Conservation (phyloP, 2,888 invertebrate species). For the Epiblema foenella region DNA sequence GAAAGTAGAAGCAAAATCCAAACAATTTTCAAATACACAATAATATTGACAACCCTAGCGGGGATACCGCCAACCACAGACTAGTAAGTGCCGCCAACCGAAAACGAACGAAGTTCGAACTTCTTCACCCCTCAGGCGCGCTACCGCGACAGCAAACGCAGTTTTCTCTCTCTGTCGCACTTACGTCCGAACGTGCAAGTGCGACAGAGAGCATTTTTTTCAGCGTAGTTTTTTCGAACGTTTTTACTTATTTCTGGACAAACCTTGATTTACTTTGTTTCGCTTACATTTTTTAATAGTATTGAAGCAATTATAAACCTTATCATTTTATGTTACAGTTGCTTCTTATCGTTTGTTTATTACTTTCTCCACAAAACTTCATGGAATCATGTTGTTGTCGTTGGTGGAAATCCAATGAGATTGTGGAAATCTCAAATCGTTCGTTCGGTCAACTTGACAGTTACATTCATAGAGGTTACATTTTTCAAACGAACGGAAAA, state of each 20-base stretch:
- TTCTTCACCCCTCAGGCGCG: no score
- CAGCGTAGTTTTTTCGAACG: neutral
- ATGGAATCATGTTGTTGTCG: neutral
- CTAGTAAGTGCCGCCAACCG: no score
- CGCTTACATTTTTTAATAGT: neutral
- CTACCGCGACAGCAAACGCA: no score
- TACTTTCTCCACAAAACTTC: neutral
- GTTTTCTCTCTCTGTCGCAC: no score
- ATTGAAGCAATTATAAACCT: neutral
- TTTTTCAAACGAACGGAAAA: conserved; percentile 36
- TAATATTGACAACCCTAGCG: no score
- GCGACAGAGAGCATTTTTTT: no score
- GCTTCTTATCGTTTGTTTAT: neutral
- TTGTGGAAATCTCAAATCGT: no score
- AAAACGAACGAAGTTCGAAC: no score
- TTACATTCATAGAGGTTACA: conserved; percentile 11
- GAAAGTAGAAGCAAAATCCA: no score
- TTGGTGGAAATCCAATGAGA: neutral
- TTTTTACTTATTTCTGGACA: neutral
- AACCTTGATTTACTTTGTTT: neutral
- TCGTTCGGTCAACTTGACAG: conserved; percentile 11
- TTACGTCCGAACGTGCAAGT: no score
- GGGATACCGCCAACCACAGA: no score
- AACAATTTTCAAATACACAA: no score
- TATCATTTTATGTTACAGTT: neutral